Evolutionary conservation across 2,113 vertebrate species (phyloP), one percentile per base, ranked within the genome.

Genomic region (Gavia stellata): DNA sequence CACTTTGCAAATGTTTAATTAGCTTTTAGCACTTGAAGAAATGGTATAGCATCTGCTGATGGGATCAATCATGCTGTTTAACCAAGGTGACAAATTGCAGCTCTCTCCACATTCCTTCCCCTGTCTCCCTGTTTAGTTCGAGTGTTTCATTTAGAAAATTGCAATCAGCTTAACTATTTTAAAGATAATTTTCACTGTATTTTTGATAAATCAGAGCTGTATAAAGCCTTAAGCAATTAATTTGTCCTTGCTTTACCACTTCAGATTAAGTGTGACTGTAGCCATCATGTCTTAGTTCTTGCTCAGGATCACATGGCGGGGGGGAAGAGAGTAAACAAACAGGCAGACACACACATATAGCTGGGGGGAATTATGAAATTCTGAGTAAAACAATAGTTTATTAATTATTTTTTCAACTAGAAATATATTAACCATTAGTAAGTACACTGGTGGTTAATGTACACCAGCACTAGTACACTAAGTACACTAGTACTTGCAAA

Each of bases 131-230:
- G 38, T 59, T 75, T 67, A 91, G 25, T 77, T 91, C 5, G 9
- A 89, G 84, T 75, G 49, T 71, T 90, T 91, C 62, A 92, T 84
- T 91, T 90, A 80, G 78, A 93, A 87, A 85, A 72, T 17, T 56
- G 70, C 70, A 73, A 84, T 80, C 70, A 82, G 61, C 31, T 20
- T 84, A 94, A 74, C 18, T 63, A 75, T 91, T 83, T 68, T 21
- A 75, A 85, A 55, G 28, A 79, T n/a, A 5, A 38, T 86, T 90
- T 93, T 72, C 40, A 25, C 34, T 61, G 13, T 44, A 44, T 74
- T 72, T 84, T 56, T 74, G 29, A 66, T 72, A 93, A 81, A 42
- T 59, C 50, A 91, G 42, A 89, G 29, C 40, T 80, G 55, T 68
- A 56, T 31, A 80, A 93, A 80, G 34, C 31, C 80, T 94, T 53